Base-by-base conservation (phyloP, 1,140 invertebrate genomes). In the Ceratitis capitata region DNA sequence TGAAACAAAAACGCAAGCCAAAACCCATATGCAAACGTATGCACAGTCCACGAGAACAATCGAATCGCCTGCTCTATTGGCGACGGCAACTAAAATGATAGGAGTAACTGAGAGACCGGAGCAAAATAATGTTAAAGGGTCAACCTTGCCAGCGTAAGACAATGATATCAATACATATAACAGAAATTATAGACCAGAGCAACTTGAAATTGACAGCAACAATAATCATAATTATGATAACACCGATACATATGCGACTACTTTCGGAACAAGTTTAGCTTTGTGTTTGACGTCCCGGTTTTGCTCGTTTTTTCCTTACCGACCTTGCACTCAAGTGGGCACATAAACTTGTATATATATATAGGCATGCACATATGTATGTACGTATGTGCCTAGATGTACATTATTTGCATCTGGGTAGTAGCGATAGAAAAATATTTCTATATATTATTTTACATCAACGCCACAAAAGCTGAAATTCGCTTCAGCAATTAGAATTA, bases 241-340 rank as follows among this genome's bases (percentile, higher is more conserved):
- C 32, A 56, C 23, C 53, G 84, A 45, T 19, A 32, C 29, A 7
- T 42, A 78, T n/a, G 45, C 64, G 1, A 29, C 32, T 0, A 42
- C 93, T 93, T 85, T 92, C 94, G 45, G 94, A 94, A 69, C 94
- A 94, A 26, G 90, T 94, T 83, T 95, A 95, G 94, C 94, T 94
- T 88, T 98, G 97, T 89, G 93, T 96, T 0, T 98, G 97, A 88
- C 94, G 97, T 87, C 95, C 96, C 19, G 97, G 97, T 47, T 98
- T 97, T 88, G 96, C 96, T 2, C 94, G 97, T 88, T 97, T 94
- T 97, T 97, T 93, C 94, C 94, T 3, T 96, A 97, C 90, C 93
- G 95, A 87, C 96, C 96, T 39, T 98, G 97, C 96, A 94, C 96
- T 97, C 97, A 94, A 95, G 94, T 93, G n/a, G 82, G 35, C 35